Percentiles rank a stretch among this genome's conserved stretches.
Conservation (phyloP, 2,888 invertebrate species). For the Orthosia incerta region DNA sequence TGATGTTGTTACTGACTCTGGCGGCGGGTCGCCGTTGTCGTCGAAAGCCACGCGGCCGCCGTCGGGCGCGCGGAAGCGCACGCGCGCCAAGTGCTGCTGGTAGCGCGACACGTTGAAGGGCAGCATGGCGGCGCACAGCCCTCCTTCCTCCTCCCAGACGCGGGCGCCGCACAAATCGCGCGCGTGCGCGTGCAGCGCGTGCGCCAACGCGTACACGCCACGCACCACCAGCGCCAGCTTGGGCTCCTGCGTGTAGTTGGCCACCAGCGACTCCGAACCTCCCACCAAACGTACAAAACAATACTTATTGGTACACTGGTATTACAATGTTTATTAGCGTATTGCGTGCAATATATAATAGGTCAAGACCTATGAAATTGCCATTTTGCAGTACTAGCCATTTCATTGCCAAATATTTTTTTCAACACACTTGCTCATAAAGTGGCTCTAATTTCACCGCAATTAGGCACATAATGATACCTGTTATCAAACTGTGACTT, state of each 20-base stretch:
- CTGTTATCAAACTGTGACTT: too few species aligned
- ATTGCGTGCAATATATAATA: too few species aligned
- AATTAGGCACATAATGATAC: too few species aligned
- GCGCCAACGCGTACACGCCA: conserved; percentile 94
- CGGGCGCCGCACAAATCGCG: conserved; percentile 89
- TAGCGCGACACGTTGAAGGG: conserved; percentile 94
- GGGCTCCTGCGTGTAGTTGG: conserved; percentile 93
- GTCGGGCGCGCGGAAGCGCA: conserved; percentile 92
- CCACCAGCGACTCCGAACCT: conserved; percentile 91
- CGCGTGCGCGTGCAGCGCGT: conserved; percentile 94
- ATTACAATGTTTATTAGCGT: too few species aligned
- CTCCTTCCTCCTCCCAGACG: conserved; percentile 69
- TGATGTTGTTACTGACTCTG: conserved; percentile 89
- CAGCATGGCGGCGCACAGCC: conserved; percentile 91
- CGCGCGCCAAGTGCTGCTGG: conserved; percentile 93
- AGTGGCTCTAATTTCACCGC: too few species aligned
- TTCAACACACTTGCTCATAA: too few species aligned
- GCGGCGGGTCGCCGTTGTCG: conserved; percentile 94
- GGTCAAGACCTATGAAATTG: too few species aligned
- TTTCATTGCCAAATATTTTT: too few species aligned
- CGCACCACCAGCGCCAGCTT: conserved; percentile 95
- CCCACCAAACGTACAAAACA: background rate
- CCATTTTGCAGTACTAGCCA: too few species aligned
- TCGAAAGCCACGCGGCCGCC: conserved; percentile 93
- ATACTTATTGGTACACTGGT: background rate